Evolutionary conservation across 2,888 invertebrate genomes (phyloP).

Genomic region (Orthosia cruda): DNA sequence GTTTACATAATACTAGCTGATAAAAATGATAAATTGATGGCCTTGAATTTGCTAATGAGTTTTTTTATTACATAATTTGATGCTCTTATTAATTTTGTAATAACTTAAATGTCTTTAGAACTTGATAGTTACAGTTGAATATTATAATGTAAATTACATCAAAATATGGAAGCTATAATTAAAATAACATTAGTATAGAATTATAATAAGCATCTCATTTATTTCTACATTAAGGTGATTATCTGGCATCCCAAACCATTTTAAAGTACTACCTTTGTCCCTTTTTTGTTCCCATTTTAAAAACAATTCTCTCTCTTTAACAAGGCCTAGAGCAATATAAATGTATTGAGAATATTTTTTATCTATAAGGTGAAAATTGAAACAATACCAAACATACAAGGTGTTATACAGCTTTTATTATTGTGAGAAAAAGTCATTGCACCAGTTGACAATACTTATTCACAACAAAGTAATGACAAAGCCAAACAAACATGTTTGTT

Average conservation of each 20-base stretch:
- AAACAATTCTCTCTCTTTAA: too few species aligned
- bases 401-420: not conserved
- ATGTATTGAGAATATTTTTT: not conserved
- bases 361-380: not conserved
- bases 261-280: not conserved
- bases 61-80: not conserved
- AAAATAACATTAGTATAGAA: not conserved
- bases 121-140: not conserved
- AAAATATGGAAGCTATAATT: not conserved
- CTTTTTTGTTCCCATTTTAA: not conserved
- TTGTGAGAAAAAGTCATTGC: conserved; percentile 23
- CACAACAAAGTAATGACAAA: conserved; percentile 27
- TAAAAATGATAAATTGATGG: conserved; percentile 43
- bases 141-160: conserved; percentile 3
- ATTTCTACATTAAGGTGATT: not conserved
- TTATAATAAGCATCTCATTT: not conserved
- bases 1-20: conserved; percentile 36
- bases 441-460: conserved; percentile 21
- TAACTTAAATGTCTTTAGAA: not conserved
- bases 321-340: not conserved
- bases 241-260: not conserved
- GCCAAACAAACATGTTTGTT: conserved; percentile 21
- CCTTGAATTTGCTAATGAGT: not conserved
- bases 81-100: not conserved
- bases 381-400: not conserved